These are phyloP conservation scores for Chaetodon trifasciatus DNA, from an alignment of 2,797 vertebrate species.

Conservation along the genomic window DNA sequence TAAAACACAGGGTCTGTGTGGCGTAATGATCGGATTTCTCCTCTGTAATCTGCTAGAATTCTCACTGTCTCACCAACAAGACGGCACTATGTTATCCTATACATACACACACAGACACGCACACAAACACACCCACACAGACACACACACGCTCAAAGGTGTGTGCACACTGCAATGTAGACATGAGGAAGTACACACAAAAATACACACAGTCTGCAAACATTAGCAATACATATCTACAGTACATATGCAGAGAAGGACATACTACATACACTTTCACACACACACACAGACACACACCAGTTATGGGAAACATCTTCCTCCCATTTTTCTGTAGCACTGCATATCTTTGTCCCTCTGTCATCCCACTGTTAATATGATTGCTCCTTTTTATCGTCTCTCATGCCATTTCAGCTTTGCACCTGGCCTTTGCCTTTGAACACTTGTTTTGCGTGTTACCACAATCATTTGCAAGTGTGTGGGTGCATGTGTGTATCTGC, in stretches of 20 bases:
- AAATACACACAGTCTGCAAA: slow-evolving; percentile 24
- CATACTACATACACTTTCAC: slow-evolving; percentile 3
- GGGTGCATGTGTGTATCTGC: slow-evolving; percentile 71
- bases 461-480: slow-evolving; percentile 75
- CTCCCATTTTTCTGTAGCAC: slow-evolving; percentile 66
- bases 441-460: slow-evolving; percentile 80
- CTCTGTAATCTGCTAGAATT: slow-evolving; percentile 87
- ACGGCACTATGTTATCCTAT: slow-evolving; percentile 59
- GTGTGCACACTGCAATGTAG: neutral
- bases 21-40: slow-evolving; percentile 84
- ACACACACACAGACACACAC: slow-evolving; percentile 9
- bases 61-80: slow-evolving; percentile 75
- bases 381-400: slow-evolving; percentile 80
- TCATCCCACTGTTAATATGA: slow-evolving; percentile 83
- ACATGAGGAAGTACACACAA: neutral
- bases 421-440: slow-evolving; percentile 85
- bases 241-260: slow-evolving; percentile 10
- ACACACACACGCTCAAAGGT: slow-evolving; percentile 6
- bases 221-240: neutral
- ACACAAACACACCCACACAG: slow-evolving; percentile 17
- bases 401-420: slow-evolving; percentile 80
- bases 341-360: slow-evolving; percentile 83
- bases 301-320: slow-evolving; percentile 69
- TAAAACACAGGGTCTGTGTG: slow-evolving; percentile 84
- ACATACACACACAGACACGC: slow-evolving; percentile 28